These are phyloP conservation scores for Ectropis crepuscularia DNA, from an alignment of 2,888 invertebrate species.

Conservation along the genomic window DNA sequence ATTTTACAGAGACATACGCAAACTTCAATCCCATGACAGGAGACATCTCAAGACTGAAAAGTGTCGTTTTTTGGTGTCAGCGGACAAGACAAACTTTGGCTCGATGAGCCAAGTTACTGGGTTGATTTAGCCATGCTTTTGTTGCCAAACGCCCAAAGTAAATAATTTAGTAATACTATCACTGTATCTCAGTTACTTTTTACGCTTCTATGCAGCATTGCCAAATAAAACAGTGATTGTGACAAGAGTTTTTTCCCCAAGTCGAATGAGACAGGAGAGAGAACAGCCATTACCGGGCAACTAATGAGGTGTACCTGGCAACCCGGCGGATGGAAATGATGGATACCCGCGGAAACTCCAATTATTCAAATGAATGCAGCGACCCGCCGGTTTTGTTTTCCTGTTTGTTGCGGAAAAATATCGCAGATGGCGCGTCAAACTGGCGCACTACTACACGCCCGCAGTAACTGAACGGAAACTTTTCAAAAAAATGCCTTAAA, in stretches of 20 bases:
- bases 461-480: not conserved
- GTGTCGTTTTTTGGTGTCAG: too few relatives aligned
- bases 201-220: too few relatives aligned
- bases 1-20: too few relatives aligned
- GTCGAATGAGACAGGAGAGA: not conserved
- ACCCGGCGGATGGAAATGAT: constrained; percentile 54
- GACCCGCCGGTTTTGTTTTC: constrained; percentile 40
- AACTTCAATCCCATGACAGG: too few relatives aligned
- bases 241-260: not conserved
- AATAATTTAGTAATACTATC: too few relatives aligned
- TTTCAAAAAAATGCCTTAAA: not conserved
- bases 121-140: too few relatives aligned
- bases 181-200: too few relatives aligned
- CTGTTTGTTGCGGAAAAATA: constrained; percentile 39
- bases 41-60: too few relatives aligned
- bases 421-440: constrained; percentile 11
- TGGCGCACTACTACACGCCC: not conserved
- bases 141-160: too few relatives aligned
- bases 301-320: constrained; percentile 32
- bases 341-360: constrained; percentile 60
- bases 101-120: too few relatives aligned
- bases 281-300: constrained; percentile 9
- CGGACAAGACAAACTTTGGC: too few relatives aligned
- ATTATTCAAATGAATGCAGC: constrained; percentile 77
- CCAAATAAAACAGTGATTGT: too few relatives aligned